Percentiles rank a stretch among this genome's conserved stretches.
These are phyloP conservation scores for Pediacus dermestoides DNA, from an alignment of 2,888 invertebrate species.

Conservation along the genomic window DNA sequence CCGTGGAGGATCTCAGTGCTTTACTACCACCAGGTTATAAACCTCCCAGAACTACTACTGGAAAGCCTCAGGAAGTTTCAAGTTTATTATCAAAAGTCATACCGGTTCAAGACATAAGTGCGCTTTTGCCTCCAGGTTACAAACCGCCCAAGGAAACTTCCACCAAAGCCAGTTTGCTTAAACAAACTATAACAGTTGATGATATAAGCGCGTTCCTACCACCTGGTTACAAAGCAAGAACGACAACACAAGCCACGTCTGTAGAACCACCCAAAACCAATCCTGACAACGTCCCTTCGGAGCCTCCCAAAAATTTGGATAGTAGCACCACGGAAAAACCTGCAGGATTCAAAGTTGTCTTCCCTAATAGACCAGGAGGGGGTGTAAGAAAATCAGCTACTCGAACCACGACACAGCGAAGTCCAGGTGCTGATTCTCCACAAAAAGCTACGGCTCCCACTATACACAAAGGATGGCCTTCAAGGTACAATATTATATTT, in stretches of 20 bases:
- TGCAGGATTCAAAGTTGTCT: conserved; percentile 65
- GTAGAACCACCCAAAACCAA: too few relatives aligned
- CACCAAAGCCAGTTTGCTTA: conserved; percentile 42
- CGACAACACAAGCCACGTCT: conserved; percentile 31
- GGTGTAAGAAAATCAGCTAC: conserved; percentile 52
- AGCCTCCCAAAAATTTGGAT: too few relatives aligned
- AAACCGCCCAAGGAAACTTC: conserved; percentile 31
- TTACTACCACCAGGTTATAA: conserved; percentile 51
- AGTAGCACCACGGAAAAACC: conserved; percentile 50
- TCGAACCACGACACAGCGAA: conserved; percentile 31
- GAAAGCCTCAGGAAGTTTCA: too few relatives aligned
- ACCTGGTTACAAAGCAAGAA: conserved; percentile 58
- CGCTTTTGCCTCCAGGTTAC: conserved; percentile 50
- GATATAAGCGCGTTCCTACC: conserved; percentile 62
- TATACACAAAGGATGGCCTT: conserved; percentile 83
- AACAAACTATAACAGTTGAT: conserved; percentile 53
- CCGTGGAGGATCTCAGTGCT: conserved; percentile 42
- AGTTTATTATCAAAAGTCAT: conserved; percentile 33
- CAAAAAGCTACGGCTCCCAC: conserved; percentile 57
- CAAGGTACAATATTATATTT: conserved; percentile 54
- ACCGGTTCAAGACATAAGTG: conserved; percentile 41
- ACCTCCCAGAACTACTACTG: conserved; percentile 19
- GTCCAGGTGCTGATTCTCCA: conserved; percentile 24
- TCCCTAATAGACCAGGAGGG: conserved; percentile 72
- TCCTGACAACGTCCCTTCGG: too few relatives aligned